Conservation (phyloP, 2,113 vertebrate genomes). For the Actenoides hombroni region DNA sequence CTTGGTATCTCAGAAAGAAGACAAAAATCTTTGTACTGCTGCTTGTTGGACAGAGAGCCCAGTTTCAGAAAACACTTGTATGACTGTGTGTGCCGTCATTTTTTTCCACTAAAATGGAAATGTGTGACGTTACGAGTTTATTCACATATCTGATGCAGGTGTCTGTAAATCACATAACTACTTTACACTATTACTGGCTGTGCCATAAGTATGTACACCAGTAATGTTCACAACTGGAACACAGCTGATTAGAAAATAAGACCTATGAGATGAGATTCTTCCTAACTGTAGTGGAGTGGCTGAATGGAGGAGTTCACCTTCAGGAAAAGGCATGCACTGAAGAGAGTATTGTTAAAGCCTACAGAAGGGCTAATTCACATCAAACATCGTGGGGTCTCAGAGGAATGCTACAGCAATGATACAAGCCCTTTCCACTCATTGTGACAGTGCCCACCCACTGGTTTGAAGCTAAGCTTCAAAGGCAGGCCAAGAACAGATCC, state of each 20-base stretch:
- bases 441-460: background rate
- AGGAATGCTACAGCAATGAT: background rate
- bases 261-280: background rate
- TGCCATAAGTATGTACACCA: conserved; percentile 33
- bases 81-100: background rate
- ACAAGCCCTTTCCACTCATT: background rate
- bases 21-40: background rate
- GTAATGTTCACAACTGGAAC: conserved; percentile 18
- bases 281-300: background rate
- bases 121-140: conserved; percentile 4
- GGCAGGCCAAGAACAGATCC: background rate
- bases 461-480: background rate
- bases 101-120: conserved; percentile 11
- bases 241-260: conserved; percentile 46
- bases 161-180: background rate
- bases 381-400: background rate
- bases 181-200: background rate
- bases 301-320: background rate
- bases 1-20: background rate
- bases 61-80: background rate
- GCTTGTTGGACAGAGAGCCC: background rate
- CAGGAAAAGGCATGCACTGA: background rate
- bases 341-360: background rate
- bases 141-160: conserved; percentile 32
- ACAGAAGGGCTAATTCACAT: background rate